Evolutionary conservation across 2,113 vertebrate genomes (phyloP).

Genomic region (Ctenomys sociabilis): DNA sequence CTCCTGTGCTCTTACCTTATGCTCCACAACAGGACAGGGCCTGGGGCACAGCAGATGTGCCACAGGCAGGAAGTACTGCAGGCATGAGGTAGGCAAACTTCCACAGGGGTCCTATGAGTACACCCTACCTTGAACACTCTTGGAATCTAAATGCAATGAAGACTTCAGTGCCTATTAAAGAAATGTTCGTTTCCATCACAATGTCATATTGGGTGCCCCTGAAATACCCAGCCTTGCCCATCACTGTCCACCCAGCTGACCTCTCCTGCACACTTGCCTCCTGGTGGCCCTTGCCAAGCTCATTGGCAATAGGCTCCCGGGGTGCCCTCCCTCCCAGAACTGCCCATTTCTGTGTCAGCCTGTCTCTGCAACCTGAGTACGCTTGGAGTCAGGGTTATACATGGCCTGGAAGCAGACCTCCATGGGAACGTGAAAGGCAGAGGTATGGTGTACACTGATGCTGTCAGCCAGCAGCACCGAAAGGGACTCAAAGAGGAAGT

Average conservation of each 20-base stretch:
- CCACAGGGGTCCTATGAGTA: neutral
- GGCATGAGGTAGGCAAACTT: neutral
- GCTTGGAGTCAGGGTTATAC: too few relatives aligned
- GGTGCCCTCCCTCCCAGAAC: neutral
- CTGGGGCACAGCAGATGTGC: neutral
- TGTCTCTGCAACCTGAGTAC: neutral
- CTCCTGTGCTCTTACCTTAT: neutral
- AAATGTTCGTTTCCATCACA: neutral
- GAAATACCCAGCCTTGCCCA: neutral
- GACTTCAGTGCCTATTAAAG: neutral
- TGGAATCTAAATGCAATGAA: neutral
- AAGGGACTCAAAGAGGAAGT: neutral
- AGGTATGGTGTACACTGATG: too few relatives aligned
- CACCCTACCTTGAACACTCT: neutral
- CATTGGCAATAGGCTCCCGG: accelerated
- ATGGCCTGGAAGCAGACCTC: neutral
- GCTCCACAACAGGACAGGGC: neutral
- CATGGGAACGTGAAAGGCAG: neutral
- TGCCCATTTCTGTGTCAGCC: accelerated
- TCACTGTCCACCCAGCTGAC: accelerated
- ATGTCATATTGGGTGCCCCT: too few relatives aligned
- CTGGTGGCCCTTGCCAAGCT: neutral
- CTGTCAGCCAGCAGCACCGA: neutral
- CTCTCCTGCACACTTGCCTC: neutral
- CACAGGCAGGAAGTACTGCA: neutral